Conservation (phyloP, 1,140 invertebrate genomes). For the Teleopsis dalmanni region DNA sequence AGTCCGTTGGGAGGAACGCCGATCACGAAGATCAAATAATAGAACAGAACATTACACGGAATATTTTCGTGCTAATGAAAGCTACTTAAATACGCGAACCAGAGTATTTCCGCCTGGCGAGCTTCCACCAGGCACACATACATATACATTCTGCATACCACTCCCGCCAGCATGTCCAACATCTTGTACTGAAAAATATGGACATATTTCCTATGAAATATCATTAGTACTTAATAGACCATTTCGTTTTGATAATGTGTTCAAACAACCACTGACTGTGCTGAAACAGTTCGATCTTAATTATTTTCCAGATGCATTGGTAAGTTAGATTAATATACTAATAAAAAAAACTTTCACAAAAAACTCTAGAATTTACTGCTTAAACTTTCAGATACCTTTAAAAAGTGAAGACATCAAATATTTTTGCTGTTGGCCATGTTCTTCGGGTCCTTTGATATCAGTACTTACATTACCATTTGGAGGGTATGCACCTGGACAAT, state of each 20-base stretch:
- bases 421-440: constrained; percentile 37
- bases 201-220: constrained; percentile 59
- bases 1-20: constrained; percentile 27
- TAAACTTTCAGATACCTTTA: constrained; percentile 11
- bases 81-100: constrained; percentile 20
- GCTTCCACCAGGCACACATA: constrained; percentile 24
- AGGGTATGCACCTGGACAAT: constrained; percentile 33
- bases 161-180: constrained; percentile 54
- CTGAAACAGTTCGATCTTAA: constrained; percentile 67
- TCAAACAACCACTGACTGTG: constrained; percentile 62
- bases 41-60: constrained; percentile 19
- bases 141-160: constrained; percentile 28
- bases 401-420: constrained; percentile 23
- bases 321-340: constrained; percentile 10
- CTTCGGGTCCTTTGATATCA: constrained; percentile 23
- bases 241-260: constrained; percentile 65
- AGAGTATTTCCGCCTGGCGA: constrained; percentile 19
- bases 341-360: neutral
- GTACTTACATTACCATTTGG: constrained; percentile 30
- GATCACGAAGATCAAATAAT: constrained; percentile 15
- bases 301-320: constrained; percentile 42
- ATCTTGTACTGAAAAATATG: constrained; percentile 63
- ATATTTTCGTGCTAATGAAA: constrained; percentile 20
- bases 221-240: constrained; percentile 60
- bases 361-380: neutral